phyloP scores from a whole-genome alignment of 2,888 invertebrate species.

The Dione juno region DNA sequence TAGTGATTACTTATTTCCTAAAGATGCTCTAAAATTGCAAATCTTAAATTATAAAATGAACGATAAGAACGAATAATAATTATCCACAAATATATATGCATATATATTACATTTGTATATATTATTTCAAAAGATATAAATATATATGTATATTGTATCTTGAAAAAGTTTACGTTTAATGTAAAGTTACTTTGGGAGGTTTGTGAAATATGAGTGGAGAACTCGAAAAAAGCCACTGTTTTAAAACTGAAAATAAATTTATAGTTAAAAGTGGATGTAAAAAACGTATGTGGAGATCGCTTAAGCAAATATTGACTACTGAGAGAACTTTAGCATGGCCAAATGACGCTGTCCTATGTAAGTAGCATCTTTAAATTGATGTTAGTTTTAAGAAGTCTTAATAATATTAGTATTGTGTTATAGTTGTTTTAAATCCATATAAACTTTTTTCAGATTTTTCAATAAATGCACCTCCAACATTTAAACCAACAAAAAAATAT shows the following conservation, averaged over 20 bases:
- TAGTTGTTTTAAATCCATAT: background rate
- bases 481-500: slow-evolving; percentile 95
- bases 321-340: slow-evolving; percentile 92
- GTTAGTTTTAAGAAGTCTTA: background rate
- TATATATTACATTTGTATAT: no score
- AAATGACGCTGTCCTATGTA: slow-evolving; percentile 89
- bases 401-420: background rate
- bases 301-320: slow-evolving; percentile 93
- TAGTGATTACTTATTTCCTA: no score
- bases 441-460: slow-evolving; percentile 87
- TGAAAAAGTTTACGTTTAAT: background rate
- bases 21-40: background rate
- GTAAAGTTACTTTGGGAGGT: background rate
- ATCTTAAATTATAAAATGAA: background rate
- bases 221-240: slow-evolving; percentile 66
- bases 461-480: slow-evolving; percentile 95
- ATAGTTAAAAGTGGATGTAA: slow-evolving; percentile 85
- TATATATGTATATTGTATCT: background rate
- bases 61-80: background rate
- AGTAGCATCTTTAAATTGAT: slow-evolving; percentile 53
- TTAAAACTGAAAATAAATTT: slow-evolving; percentile 79
- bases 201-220: slow-evolving; percentile 62
- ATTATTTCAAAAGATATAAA: no score
- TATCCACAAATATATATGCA: background rate
- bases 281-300: slow-evolving; percentile 93